Conservation (phyloP, 2,888 invertebrate species). For the Oxyteleia sp. region DNA sequence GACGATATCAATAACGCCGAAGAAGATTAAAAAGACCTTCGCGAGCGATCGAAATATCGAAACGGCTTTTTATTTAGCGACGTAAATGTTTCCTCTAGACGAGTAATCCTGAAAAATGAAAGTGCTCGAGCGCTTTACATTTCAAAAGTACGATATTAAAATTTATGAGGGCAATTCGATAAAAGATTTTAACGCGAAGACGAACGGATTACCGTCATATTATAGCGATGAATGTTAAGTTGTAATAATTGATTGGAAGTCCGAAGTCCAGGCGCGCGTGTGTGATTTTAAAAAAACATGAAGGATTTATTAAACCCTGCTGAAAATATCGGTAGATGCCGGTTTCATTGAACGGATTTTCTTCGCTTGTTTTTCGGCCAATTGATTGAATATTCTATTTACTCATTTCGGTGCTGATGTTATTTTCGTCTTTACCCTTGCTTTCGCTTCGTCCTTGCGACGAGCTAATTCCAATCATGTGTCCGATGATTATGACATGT, state of each 20-base stretch:
- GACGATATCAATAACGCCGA: neutral
- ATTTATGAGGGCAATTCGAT: constrained; percentile 4
- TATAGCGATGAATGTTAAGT: constrained; percentile 11
- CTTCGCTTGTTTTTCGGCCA: neutral
- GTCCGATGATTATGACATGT: no score
- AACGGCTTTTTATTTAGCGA: neutral
- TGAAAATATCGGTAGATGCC: no score
- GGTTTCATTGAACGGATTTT: no score
- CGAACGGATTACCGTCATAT: constrained; percentile 20
- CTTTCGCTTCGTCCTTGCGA: neutral
- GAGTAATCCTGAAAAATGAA: constrained; percentile 10
- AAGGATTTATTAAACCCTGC: constrained; percentile 3
- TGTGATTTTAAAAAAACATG: neutral
- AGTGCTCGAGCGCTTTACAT: neutral
- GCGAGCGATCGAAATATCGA: neutral
- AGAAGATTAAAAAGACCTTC: neutral
- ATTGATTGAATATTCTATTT: no score
- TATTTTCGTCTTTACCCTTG: no score
- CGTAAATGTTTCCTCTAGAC: neutral
- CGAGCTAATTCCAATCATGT: no score
- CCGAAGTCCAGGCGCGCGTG: no score
- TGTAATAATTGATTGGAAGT: constrained; percentile 12
- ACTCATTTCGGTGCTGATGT: no score
- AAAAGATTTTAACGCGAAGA: constrained; percentile 21
- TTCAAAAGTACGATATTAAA: neutral